Base-by-base conservation (phyloP, 2,113 vertebrate genomes). In the Vulpes ferrilata region DNA sequence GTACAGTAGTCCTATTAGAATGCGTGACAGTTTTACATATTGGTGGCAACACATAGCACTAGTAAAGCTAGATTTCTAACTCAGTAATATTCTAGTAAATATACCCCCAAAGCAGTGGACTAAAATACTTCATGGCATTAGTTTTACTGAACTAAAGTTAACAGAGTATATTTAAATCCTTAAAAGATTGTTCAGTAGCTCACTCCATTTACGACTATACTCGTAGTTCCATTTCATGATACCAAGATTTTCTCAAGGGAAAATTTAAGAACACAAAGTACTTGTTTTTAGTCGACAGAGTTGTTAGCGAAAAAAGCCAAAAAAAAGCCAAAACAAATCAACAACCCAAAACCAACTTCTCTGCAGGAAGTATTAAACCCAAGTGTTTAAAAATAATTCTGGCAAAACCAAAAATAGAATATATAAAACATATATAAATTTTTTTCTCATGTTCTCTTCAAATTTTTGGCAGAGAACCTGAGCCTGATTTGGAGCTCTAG, bases 191-290 rank as follows among this genome's bases (percentile, higher is more conserved):
- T 74, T 88, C 59, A 65, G 82, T 48, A 88, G 32, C 35, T 69
- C 88, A 9, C 81, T 67, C n/a, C 32, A 43, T 57, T 95, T 90
- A 78, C 57, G 91, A 53, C 25, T 93, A 27, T 93, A 64, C 74
- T 78, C 87, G 38, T 57, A 82, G 78, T 78, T 83, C 11, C 7
- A 67, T 67, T 84, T 74, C 78, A 60, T 35, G 38, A 80, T 17
- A 78, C 30, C 65, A 57, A 81, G 27, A 81, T 48, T 94, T 79
- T 95, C 30, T 80, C 51, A 85, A 80, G 64, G 38, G 71, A 83
- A 88, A 84, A 76, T 43, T 93, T 60, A 74, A 83, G 51, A 95
- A 90, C 53, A 76, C 51, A 84, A 32, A 83, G 76, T 93, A 35
- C 48, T 91, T 95, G 64, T 51, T 88, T 93, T 93, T 82, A 62